Base-by-base conservation (phyloP, 1,140 invertebrate species). In the Spodoptera litura region DNA sequence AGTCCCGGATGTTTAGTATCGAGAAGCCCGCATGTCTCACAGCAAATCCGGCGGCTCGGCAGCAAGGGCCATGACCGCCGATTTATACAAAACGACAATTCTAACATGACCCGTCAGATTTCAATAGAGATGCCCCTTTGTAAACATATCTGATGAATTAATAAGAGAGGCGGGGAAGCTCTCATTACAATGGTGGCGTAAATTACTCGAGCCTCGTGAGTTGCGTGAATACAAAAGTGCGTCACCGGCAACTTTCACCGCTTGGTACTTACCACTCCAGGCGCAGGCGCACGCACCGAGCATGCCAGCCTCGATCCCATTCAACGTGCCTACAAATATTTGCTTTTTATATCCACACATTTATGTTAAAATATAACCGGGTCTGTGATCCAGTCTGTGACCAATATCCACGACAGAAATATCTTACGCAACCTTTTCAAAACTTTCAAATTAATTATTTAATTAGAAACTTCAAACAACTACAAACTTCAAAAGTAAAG, bases 241-340 rank as follows among this genome's bases (percentile, higher is more conserved):
- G 91, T 92, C 89, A 89, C 85, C 72, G 79, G 84, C 85, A 90
- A 92, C 91, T 92, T 92, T 92, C 91, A 90, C 91, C 89, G 78
- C 81, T 79, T 78, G 73, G 72, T 83, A 79, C 78, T 76, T 51
- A 27, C 49, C 10, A 27, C 68, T 52, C 25, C 66, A 27, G 31
- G n/a, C 59, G 78, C 72, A 79, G 81, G 80, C 79, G 80, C 84
- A 79, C 75, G 31, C 78, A 80, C 79, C 71, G 72, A 76, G 62
- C 80, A 70, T 68, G 27, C 72, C 66, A 82, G 77, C 79, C 72
- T 68, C n/a, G 64, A 64, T 77, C 58, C n/a, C 44, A 31, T 66
- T 35, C 44, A 59, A 38, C 20, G 35, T 58, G 70, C 55, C 38
- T 58, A 58, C 62, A 25, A 35, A n/a, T 76, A 76, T 64, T 66